Conservation (phyloP, 2,113 vertebrate genomes). For the Toxotes chatareus region DNA sequence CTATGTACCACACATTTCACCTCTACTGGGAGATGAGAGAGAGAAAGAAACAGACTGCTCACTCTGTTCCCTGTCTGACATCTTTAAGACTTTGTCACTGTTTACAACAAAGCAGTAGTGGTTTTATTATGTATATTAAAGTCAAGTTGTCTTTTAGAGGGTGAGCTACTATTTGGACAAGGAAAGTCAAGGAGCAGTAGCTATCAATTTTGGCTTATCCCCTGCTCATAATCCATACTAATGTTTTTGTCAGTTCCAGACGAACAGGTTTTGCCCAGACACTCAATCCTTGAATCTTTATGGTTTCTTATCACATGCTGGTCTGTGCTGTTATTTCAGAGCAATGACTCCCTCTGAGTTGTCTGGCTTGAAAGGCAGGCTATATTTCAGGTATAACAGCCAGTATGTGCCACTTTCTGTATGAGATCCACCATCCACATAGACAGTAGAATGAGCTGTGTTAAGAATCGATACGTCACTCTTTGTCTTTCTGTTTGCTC, state of each 20-base stretch:
- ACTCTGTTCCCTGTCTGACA: not conserved
- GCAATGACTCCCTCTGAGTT: slow-evolving; percentile 30
- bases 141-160: slow-evolving; percentile 47
- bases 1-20: not conserved
- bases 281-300: slow-evolving; percentile 30
- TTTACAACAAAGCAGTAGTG: slow-evolving; percentile 9
- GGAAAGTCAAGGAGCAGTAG: slow-evolving; percentile 39
- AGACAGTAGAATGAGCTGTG: slow-evolving; percentile 36
- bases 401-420: slow-evolving; percentile 23
- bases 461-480: slow-evolving; percentile 50
- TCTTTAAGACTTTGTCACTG: not conserved
- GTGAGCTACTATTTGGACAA: slow-evolving; percentile 41
- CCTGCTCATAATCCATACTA: slow-evolving; percentile 49
- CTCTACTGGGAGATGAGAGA: not conserved
- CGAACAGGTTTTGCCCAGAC: not conserved
- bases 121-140: slow-evolving; percentile 51
- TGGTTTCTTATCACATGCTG: slow-evolving; percentile 34
- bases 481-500: slow-evolving; percentile 54
- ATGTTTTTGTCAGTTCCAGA: slow-evolving; percentile 50
- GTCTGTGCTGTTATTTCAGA: slow-evolving; percentile 35
- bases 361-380: slow-evolving; percentile 29
- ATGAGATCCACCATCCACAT: slow-evolving; percentile 10
- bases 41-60: not conserved
- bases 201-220: slow-evolving; percentile 42
- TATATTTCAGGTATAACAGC: slow-evolving; percentile 46